Conservation (phyloP, 2,888 invertebrate genomes). For the Troglohyphantes excavatus region DNA sequence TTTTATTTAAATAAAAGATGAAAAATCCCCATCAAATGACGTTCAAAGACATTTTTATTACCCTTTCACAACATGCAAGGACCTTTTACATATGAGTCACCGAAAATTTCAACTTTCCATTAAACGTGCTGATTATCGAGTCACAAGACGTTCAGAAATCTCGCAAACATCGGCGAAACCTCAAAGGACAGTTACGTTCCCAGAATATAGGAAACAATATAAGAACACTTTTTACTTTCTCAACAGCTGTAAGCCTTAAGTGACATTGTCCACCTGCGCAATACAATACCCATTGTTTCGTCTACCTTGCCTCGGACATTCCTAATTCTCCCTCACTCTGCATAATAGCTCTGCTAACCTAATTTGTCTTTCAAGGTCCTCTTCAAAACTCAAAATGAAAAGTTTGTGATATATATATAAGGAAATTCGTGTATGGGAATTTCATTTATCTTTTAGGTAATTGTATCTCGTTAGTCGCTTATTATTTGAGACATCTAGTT, state of each 20-base stretch:
- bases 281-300: not conserved
- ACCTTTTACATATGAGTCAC: not conserved
- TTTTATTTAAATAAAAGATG: too few species aligned
- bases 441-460: too few species aligned
- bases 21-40: too few species aligned
- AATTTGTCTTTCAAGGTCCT: not conserved
- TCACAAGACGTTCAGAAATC: not conserved
- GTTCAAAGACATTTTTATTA: too few species aligned
- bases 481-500: too few species aligned
- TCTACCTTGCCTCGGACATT: not conserved
- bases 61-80: too few species aligned
- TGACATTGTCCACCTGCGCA: not conserved
- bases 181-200: not conserved
- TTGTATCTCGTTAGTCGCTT: too few species aligned
- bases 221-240: not conserved
- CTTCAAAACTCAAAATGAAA: too few species aligned
- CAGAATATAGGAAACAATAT: not conserved
- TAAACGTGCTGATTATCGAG: not conserved
- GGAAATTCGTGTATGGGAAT: too few species aligned
- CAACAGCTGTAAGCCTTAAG: not conserved
- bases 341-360: conserved; percentile 4
- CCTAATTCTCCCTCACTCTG: not conserved
- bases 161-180: not conserved
- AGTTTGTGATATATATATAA: too few species aligned
- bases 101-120: not conserved